phyloP scores from a whole-genome alignment of 37 sponge, comb jelly and placozoan genomes.

The Mnemiopsis leidyi region DNA sequence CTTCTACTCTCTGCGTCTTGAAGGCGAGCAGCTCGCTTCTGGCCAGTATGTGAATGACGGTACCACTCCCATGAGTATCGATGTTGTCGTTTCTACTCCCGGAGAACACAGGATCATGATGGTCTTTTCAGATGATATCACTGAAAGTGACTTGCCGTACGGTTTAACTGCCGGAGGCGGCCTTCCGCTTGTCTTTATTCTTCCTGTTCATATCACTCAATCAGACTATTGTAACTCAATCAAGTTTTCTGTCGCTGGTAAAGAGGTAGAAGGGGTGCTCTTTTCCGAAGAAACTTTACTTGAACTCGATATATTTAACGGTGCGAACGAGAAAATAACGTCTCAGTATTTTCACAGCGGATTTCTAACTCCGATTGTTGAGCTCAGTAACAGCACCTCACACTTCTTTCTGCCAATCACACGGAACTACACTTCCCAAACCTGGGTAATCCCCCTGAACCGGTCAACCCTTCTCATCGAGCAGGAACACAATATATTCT shows the following conservation, averaged over 20 bases:
- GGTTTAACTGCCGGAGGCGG: neutral
- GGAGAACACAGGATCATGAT: neutral
- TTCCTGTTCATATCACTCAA: neutral
- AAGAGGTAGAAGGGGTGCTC: neutral
- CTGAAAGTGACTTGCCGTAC: neutral
- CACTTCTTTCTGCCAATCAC: neutral
- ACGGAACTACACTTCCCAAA: neutral
- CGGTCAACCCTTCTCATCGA: neutral
- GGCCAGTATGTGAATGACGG: neutral
- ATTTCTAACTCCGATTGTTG: neutral
- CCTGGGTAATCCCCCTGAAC: neutral
- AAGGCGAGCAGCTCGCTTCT: neutral
- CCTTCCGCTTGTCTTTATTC: neutral
- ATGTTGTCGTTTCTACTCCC: neutral
- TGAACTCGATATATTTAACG: neutral
- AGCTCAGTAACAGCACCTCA: neutral
- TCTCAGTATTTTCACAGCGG: slow-evolving; percentile 31
- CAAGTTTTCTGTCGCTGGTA: neutral
- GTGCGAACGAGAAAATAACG: slow-evolving; percentile 1
- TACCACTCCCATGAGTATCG: neutral
- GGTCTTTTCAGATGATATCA: neutral
- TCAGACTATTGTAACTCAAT: neutral
- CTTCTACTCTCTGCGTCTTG: neutral
- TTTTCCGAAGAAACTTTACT: neutral
- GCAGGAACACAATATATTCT: neutral